phyloP scores from a whole-genome alignment of 1,140 invertebrate species.

The Drosophila repleta region DNA sequence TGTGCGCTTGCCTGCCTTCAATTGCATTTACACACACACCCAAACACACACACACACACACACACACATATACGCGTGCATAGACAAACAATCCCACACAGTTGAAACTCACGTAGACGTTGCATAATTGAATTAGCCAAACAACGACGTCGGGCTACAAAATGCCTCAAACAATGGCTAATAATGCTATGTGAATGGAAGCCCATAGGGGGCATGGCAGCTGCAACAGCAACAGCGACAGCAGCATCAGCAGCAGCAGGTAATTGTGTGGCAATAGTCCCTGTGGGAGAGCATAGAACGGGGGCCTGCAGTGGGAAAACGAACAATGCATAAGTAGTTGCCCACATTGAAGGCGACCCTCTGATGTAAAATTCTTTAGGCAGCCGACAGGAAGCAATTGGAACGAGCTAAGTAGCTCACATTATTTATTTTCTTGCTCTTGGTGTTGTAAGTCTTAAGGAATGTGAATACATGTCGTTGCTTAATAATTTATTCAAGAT shows the following conservation, averaged over 20 bases:
- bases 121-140: constrained; percentile 76
- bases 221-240: constrained; percentile 4
- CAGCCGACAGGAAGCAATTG: constrained; percentile 28
- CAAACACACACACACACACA: constrained; percentile 3
- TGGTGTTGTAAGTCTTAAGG: background rate
- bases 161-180: constrained; percentile 69
- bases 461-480: too few relatives aligned
- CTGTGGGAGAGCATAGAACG: background rate
- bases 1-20: constrained; percentile 39
- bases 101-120: constrained; percentile 47
- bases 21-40: constrained; percentile 25
- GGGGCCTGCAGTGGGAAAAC: constrained; percentile 5
- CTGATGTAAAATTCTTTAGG: constrained; percentile 13
- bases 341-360: constrained; percentile 18
- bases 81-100: background rate
- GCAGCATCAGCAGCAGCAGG: background rate
- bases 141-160: constrained; percentile 46
- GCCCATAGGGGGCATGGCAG: constrained; percentile 3
- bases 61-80: constrained; percentile 1
- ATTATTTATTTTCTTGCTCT: background rate
- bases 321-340: constrained; percentile 32
- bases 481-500: background rate
- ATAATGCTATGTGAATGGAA: constrained; percentile 56
- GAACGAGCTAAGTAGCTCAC: constrained; percentile 4
- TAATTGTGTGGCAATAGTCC: constrained; percentile 32